A percentile compares a stretch with the other conserved stretches of the same genome.
phyloP scores from a whole-genome alignment of 2,113 vertebrate species.

The Rhinogobius similis region DNA sequence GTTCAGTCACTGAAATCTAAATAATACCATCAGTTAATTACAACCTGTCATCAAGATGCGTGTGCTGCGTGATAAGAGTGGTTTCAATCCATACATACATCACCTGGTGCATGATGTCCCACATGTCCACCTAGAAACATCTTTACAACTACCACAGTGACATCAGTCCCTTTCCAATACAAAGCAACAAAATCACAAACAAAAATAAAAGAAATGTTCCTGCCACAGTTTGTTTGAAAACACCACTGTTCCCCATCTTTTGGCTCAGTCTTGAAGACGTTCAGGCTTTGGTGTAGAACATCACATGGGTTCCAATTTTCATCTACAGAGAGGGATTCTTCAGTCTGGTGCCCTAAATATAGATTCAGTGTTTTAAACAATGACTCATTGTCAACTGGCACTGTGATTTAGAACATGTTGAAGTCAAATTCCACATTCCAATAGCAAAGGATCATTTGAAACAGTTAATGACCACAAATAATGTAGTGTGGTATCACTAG shows the following conservation, averaged over 20 bases:
- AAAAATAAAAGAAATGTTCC: background rate
- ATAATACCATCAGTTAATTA: background rate
- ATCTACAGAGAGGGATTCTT: background rate
- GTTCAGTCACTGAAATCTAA: background rate
- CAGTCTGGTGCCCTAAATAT: background rate
- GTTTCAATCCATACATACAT: background rate
- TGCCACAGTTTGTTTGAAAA: background rate
- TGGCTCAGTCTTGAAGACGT: background rate
- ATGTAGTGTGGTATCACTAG: background rate
- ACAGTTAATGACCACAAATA: background rate
- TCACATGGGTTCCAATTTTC: background rate
- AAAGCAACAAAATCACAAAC: background rate
- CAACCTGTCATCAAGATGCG: background rate
- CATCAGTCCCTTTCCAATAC: background rate
- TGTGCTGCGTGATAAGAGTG: background rate
- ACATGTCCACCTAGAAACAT: background rate
- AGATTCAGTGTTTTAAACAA: background rate
- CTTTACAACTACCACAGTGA: background rate
- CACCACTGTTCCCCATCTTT: background rate
- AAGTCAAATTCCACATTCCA: background rate
- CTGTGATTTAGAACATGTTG: background rate
- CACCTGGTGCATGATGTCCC: background rate
- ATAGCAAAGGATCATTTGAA: background rate
- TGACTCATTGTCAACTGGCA: background rate
- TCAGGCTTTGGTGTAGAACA: background rate